Evolutionary conservation across 2,113 vertebrate genomes (phyloP).

Genomic region (Pangasianodon gigas): DNA sequence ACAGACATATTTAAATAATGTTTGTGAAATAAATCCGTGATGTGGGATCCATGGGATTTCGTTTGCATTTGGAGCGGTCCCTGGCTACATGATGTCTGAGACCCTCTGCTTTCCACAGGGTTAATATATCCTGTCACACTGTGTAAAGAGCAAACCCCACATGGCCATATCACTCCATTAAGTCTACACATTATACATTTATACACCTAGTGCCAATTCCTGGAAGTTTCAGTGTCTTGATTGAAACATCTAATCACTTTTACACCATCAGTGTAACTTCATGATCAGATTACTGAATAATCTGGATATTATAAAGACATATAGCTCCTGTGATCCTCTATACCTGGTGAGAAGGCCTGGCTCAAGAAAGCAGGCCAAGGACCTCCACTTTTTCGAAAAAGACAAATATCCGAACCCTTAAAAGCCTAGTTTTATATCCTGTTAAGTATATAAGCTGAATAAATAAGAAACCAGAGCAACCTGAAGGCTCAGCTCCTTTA

Average conservation of each 20-base stretch:
- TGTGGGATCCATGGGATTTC: not conserved
- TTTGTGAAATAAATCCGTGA: not conserved
- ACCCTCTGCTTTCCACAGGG: not conserved
- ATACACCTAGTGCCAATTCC: not conserved
- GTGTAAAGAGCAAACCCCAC: not conserved
- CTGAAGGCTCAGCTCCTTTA: not conserved
- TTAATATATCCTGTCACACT: not conserved
- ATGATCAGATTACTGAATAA: not conserved
- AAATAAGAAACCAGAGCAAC: not conserved
- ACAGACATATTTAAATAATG: not conserved
- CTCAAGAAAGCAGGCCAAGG: constrained; percentile 8
- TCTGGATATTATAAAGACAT: not conserved
- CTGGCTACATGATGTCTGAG: not conserved
- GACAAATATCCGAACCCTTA: not conserved
- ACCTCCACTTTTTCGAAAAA: not conserved
- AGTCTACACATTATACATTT: not conserved
- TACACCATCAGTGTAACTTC: not conserved
- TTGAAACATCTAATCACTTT: not conserved
- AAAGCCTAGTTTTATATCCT: not conserved
- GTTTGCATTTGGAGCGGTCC: not conserved
- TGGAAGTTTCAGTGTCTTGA: not conserved
- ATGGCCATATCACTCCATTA: not conserved
- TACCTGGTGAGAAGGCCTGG: constrained; percentile 13
- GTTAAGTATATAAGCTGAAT: not conserved
- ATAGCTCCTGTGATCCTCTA: not conserved